Conservation (phyloP, 2,797 vertebrate genomes). For the Anableps anableps region DNA sequence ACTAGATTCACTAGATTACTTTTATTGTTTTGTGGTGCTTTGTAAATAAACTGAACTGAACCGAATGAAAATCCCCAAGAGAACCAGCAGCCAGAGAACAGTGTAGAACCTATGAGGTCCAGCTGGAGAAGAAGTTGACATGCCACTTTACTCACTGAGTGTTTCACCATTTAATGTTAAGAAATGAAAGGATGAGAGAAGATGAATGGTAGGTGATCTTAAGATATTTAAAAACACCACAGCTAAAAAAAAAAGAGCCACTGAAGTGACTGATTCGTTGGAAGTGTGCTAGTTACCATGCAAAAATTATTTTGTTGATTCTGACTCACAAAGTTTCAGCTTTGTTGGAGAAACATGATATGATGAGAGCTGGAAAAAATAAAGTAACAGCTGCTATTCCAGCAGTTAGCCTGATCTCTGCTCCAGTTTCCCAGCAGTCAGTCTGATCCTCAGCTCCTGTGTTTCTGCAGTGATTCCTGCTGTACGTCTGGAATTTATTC, state of each 20-base stretch:
- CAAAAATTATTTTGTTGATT: background rate
- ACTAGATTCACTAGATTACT: background rate
- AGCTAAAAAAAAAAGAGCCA: background rate
- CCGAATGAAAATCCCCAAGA: background rate
- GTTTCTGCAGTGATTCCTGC: slow-evolving; percentile 12
- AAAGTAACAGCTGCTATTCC: background rate
- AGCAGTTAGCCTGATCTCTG: too few species aligned
- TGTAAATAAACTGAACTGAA: background rate
- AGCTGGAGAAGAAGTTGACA: background rate
- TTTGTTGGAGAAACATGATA: background rate
- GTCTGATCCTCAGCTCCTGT: background rate
- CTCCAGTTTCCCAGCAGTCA: background rate
- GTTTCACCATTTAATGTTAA: background rate
- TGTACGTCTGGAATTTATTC: slow-evolving; percentile 16
- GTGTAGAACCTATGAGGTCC: background rate
- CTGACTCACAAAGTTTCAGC: background rate
- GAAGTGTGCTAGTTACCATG: background rate
- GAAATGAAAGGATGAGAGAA: background rate
- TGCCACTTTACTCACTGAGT: background rate
- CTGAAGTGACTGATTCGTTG: background rate
- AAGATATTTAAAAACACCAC: background rate
- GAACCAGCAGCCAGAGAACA: background rate
- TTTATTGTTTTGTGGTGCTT: background rate
- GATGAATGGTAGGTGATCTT: background rate
- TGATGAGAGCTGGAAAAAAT: background rate